Evolutionary conservation across 2,888 invertebrate species (phyloP).

Genomic region (Uropetala carovei): DNA sequence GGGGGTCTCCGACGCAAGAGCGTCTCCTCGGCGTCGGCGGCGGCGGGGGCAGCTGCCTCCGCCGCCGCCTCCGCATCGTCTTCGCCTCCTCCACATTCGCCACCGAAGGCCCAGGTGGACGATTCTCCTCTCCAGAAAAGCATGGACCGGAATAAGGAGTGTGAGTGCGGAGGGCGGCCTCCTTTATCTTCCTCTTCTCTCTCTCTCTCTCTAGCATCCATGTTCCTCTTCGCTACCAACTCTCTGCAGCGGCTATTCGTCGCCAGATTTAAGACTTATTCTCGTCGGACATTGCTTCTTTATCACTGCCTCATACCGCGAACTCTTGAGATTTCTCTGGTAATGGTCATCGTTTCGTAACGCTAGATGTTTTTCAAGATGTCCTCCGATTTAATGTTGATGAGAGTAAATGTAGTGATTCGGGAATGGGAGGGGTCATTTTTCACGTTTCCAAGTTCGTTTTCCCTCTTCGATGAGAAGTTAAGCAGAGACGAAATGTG

Average conservation of each 20-base stretch:
- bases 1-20: constrained; percentile 69
- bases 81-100: constrained; percentile 81
- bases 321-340: not conserved
- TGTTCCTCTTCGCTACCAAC: too few species aligned
- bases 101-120: constrained; percentile 95
- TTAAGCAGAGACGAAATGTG: too few species aligned
- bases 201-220: too few species aligned
- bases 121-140: constrained; percentile 94
- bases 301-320: too few species aligned
- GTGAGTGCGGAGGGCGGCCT: constrained; percentile 80
- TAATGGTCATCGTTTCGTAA: not conserved
- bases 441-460: too few species aligned
- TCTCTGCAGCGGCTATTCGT: too few species aligned
- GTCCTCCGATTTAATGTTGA: not conserved
- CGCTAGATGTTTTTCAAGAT: not conserved
- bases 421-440: too few species aligned
- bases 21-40: constrained; percentile 74
- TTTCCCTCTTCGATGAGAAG: too few species aligned
- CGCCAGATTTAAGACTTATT: too few species aligned
- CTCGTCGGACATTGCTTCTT: not conserved
- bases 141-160: constrained; percentile 98
- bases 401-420: too few species aligned
- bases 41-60: constrained; percentile 69
- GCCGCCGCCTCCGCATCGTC: constrained; percentile 71
- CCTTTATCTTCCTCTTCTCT: not conserved